Base-by-base conservation (phyloP, 2,113 vertebrate genomes). In the Misgurnus mizolepis region DNA sequence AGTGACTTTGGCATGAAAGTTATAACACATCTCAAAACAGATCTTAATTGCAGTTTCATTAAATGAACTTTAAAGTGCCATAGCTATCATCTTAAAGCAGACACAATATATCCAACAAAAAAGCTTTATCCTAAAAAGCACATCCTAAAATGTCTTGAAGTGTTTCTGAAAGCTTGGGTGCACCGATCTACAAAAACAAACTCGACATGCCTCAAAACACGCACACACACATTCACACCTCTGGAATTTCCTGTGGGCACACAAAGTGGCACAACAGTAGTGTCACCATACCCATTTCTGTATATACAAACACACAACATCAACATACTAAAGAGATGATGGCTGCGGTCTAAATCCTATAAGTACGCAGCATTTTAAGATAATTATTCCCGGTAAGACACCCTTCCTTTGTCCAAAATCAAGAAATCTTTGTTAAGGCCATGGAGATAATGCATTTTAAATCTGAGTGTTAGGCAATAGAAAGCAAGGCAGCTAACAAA, bases 201-300 rank as follows among this genome's bases (percentile, higher is more conserved):
- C 78, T 70, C 11, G 53, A 61, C 58, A 82, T 61, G 82, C 4
- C 43, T 76, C n/a, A 58, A 74, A 85, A 83, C 58, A 85, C 78
- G 12, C 3, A 53, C 49, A 8, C 43, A 45, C 55, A n/a, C 53
- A 55, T 77, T 87, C 86, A 81, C 85, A 86, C 82, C 82, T 84
- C 80, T 91, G 91, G 91, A 88, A 93, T 93, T 93, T 93, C 92
- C 92, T 91, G 91, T 82, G 81, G 79, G 66, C 75, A 53, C 66
- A 74, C 62, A 47, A 18, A 71, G 67, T 73, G 72, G 50, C 74
- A 85, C 60, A 79, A 82, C 79, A 85, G 78, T 72, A 86, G 91
- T 88, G 79, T 71, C 62, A 34, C 58, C 56, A 50, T 39, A 79
- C 11, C 66, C 55, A 70, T 8, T 45, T 18, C 18, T n/a, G 12